Evolutionary conservation across 2,797 vertebrate genomes (phyloP), one percentile per base, ranked within the genome.

Genomic region (Cephalopachus bancanus): DNA sequence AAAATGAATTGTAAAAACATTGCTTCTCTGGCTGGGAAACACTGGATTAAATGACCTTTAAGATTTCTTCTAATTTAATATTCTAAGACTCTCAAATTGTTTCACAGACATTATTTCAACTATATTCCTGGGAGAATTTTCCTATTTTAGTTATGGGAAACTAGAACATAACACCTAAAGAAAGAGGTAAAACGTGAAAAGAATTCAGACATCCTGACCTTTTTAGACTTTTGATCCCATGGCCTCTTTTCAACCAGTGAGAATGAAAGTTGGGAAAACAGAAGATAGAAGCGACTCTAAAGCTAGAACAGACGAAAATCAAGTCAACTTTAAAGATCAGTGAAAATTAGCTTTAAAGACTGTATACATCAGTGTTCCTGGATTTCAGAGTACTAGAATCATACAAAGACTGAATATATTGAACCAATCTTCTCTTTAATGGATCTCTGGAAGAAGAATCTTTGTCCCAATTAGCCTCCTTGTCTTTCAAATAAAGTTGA

Each of bases 71-170:
- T 93, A 88, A 97, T 81, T 94, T 95, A 84, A 96, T 92, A 95
- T 86, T 69, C 67, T 60, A 94, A 96, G 85, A 64, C 55, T 89
- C 85, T 91, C 80, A 65, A 85, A 83, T 93, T 89, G 64, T 92
- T 93, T 96, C 86, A 85, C 69, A 93, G 96, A 96, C 94, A 76
- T 94, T 94, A 97, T 97, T 97, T 96, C 92, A 88, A 98, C 72
- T 80, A 65, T 85, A 91, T 95, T 83, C 94, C 93, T 96, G 60
- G 76, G 92, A 96, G 74, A 93, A 75, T 95, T 85, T 96, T 95
- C 90, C 84, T 93, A 91, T 97, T 97, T 97, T 89, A 92, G 88
- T 85, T 69, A 87, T 92, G 62, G 90, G 83, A 95, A 93, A 97
- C 86, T 96, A 94, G 95, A 96, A 92, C 94, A 57, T 93, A 93